These are phyloP conservation scores for Eulacestoma nigropectus DNA, from an alignment of 2,113 vertebrate species.

Conservation along the genomic window DNA sequence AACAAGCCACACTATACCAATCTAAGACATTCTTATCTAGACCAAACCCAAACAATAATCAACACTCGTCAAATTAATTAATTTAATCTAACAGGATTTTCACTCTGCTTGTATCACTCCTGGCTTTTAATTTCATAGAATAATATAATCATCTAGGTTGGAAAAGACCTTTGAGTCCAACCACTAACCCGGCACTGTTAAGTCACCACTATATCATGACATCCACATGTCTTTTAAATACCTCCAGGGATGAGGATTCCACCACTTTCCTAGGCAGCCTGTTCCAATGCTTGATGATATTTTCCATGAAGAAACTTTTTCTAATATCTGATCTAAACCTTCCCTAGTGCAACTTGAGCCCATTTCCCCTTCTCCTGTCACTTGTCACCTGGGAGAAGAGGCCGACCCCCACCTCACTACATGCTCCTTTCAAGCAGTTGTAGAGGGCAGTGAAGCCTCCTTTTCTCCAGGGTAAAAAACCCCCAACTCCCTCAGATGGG, in stretches of 20 bases:
- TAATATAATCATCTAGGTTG: not conserved
- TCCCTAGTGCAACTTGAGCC: not conserved
- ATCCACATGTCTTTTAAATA: not conserved
- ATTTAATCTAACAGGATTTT: not conserved
- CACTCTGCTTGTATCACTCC: not conserved
- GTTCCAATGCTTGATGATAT: not conserved
- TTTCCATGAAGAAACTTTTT: not conserved
- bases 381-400: not conserved
- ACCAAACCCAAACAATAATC: not conserved
- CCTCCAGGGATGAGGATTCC: not conserved
- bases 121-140: not conserved
- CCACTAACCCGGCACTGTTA: not conserved
- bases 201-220: not conserved
- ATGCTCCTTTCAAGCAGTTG: not conserved
- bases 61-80: not conserved
- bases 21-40: not conserved
- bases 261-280: not conserved
- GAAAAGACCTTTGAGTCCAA: not conserved
- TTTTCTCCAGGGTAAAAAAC: not conserved
- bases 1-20: not conserved
- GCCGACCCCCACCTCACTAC: fast-evolving
- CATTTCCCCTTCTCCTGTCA: not conserved
- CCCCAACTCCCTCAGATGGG: fast-evolving
- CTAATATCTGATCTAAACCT: not conserved
- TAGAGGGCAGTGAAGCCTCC: not conserved